Evolutionary conservation across 2,113 vertebrate species (phyloP), one percentile per base, ranked within the genome.

Genomic region (Neotoma lepida): DNA sequence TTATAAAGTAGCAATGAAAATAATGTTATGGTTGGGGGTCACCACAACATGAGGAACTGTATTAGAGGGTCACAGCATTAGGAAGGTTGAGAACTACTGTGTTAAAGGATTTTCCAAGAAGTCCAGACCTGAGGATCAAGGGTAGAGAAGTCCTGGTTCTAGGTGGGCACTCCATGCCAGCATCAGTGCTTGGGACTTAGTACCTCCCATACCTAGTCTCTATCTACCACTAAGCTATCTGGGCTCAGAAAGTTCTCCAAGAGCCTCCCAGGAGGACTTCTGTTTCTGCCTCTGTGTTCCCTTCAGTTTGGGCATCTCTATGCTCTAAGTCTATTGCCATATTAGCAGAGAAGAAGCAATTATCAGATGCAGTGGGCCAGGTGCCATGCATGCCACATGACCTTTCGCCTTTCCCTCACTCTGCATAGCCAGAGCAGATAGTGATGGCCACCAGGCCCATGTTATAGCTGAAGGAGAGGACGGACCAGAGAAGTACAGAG

Each of bases 341-440:
- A 0, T 1, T n/a, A 39, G 39, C 46, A 15, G 6, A 41, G 41
- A 22, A 84, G 20, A 24, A 85, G 46, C 4, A 9, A 18, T 0
- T 58, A 30, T 20, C 14, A 18, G 81, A 41, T 30, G 33, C 0
- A 0, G n/a, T 1, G 14, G 3, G 7, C 20, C 89, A 3, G 5
- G 26, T 2, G 2, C 2, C 0, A 1, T 9, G 28, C 0, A 1
- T 9, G 28, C 70, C 28, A 5, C 9, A 3, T 2, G 68, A 20
- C 18, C 18, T 87, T 26, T 41, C 9, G 49, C 10, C 0, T 7
- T 10, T n/a, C 58, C 26, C 24, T 74, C 4, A 13, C 46, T 66
- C 10, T 35, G 28, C 20, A 28, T 0, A 1, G 4, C 58, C 0
- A 22, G 35, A 41, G n/a, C 14, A 89, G 49, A 30, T 0, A 6